Evolutionary conservation across 1,140 invertebrate genomes (phyloP), one percentile per base, ranked within the genome.

Genomic region (Copidosoma floridanum): DNA sequence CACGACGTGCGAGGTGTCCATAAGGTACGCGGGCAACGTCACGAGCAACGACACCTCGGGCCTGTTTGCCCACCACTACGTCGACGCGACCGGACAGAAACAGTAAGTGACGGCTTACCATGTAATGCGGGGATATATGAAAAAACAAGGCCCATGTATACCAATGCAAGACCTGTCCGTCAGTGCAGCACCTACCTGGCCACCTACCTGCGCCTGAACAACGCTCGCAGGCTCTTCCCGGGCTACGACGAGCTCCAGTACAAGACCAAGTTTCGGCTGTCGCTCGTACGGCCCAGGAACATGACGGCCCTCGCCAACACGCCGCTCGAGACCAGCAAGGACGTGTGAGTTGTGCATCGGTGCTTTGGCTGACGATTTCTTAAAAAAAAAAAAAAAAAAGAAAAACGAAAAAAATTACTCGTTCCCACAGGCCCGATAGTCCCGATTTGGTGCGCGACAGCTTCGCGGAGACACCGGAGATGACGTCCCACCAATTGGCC

Each of bases 181-280:
- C 71, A 10, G 16, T 20, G 32, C 56, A 86, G 86, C 60, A 80
- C 79, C 66, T 83, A 88, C 65, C 78, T 89, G 2, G 89, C 85
- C 0, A 91, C 92, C 1, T 88, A 93, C 70, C 82, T 97, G 57
- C 85, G 92, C 57, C 87, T 91, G 0, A 91, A 90, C 56, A 86
- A 92, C 73, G 94, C 94, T 0, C 82, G 92, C 21, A 84, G 85
- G 27, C 84, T 94, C 48, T 97, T 97, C 74, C 95, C 95, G 0
- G 96, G 94, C 71, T 95, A 96, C 76, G 94, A 98, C 74, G 92
- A 97, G 71, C 94, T 95, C 0, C 83, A 78, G 1, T 86, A 91
- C 63, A 97, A 97, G 80, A 84, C 86, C 0, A 85, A 85, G 2
- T 88, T 90, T 68, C 80, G 84, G 35, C 74, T 91, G 0, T 86